phyloP scores from a whole-genome alignment of 2,888 invertebrate species.

The Argyra leucocephala region DNA sequence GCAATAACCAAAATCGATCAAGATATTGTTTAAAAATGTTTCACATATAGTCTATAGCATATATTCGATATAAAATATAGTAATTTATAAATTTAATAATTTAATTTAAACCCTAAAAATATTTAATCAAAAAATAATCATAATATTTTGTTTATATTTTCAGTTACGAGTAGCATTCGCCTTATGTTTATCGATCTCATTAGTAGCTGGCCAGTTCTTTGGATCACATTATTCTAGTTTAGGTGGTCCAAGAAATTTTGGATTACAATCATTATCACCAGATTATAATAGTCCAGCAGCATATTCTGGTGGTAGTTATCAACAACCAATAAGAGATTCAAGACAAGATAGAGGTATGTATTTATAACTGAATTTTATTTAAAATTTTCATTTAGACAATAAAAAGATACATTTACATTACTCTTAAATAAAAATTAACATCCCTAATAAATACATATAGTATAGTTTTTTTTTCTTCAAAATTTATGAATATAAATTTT shows the following conservation, averaged over 20 bases:
- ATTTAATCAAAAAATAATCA: no score
- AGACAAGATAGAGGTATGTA: conserved; percentile 41
- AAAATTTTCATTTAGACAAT: not conserved
- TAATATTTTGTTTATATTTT: conserved; percentile 23
- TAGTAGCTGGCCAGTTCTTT: conserved; percentile 38
- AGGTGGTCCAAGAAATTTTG: conserved; percentile 20
- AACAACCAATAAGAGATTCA: conserved; percentile 32
- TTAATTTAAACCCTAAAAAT: no score
- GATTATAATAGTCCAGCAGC: conserved; percentile 24
- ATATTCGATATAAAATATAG: no score
- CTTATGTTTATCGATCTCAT: conserved; percentile 35
- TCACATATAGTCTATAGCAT: no score
- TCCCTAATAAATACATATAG: conserved; percentile 7
- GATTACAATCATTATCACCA: conserved; percentile 21
- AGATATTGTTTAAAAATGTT: no score
- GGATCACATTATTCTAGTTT: conserved; percentile 29
- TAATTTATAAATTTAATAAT: no score
- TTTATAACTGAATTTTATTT: not conserved
- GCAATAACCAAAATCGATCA: no score
- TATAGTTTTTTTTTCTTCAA: not conserved
- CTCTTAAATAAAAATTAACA: no score
- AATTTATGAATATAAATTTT: not conserved
- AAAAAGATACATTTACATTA: no score
- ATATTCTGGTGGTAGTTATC: conserved; percentile 19
- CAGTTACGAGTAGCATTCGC: conserved; percentile 37